These are phyloP conservation scores for Mamestra brassicae DNA, from an alignment of 2,888 invertebrate genomes.

Conservation along the genomic window DNA sequence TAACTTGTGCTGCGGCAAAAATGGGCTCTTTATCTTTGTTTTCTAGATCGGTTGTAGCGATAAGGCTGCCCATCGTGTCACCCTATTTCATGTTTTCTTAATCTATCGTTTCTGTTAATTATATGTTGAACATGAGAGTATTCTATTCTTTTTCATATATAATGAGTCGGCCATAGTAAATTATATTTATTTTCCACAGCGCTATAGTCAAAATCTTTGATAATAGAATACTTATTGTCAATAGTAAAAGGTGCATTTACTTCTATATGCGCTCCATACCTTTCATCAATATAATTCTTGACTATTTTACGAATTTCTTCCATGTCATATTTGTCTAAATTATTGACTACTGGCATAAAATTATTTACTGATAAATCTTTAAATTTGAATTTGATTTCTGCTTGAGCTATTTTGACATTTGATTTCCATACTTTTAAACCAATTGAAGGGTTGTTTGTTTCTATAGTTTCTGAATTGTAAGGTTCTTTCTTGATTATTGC, in stretches of 20 bases:
- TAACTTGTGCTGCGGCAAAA: no score
- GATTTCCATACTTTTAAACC: slow-evolving; percentile 64
- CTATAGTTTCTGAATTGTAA: not conserved
- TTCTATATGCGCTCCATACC: slow-evolving; percentile 59
- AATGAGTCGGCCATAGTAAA: slow-evolving; percentile 61
- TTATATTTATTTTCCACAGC: slow-evolving; percentile 31
- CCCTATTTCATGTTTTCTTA: no score
- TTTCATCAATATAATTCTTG: slow-evolving; percentile 48
- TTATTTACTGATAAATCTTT: slow-evolving; percentile 54
- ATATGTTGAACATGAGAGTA: no score
- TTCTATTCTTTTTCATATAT: slow-evolving; percentile 16
- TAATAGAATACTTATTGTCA: slow-evolving; percentile 46
- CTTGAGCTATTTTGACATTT: slow-evolving; percentile 56
- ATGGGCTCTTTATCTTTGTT: no score
- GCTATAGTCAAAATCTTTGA: slow-evolving; percentile 32
- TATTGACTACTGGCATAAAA: slow-evolving; percentile 62
- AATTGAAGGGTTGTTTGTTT: slow-evolving; percentile 55
- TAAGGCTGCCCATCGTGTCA: no score
- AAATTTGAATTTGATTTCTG: slow-evolving; percentile 57
- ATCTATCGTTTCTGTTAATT: no score
- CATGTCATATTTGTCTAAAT: slow-evolving; percentile 36
- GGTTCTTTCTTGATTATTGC: slow-evolving; percentile 43
- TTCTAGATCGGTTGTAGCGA: no score
- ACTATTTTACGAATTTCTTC: slow-evolving; percentile 49
- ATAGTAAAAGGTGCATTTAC: slow-evolving; percentile 44